Conservation (phyloP, 2,888 invertebrate genomes). For the Apoderus coryli region DNA sequence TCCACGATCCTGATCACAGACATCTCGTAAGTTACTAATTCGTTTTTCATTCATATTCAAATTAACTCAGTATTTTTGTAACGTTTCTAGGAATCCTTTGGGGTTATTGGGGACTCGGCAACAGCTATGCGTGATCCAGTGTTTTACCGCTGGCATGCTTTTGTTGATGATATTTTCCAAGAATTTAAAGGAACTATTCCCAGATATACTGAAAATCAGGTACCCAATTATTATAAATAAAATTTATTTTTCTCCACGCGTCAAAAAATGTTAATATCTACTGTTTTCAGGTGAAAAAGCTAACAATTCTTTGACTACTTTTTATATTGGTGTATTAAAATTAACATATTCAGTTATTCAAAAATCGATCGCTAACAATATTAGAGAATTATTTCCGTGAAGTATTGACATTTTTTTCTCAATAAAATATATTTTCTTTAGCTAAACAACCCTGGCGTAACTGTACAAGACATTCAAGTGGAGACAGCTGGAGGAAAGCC, state of each 20-base stretch:
- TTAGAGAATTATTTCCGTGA: too few relatives aligned
- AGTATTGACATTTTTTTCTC: too few relatives aligned
- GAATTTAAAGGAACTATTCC: slow-evolving; percentile 55
- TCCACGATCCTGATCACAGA: slow-evolving; percentile 68
- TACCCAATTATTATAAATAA: slow-evolving; percentile 23
- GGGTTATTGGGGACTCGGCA: slow-evolving; percentile 70
- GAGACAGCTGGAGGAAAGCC: slow-evolving; percentile 34
- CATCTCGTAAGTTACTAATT: slow-evolving; percentile 42
- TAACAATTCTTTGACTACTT: too few relatives aligned
- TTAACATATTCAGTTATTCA: too few relatives aligned
- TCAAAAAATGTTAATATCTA: slow-evolving; percentile 1
- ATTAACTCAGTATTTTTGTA: neutral
- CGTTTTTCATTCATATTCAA: slow-evolving; percentile 1
- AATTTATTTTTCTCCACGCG: neutral
- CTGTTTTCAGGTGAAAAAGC: neutral
- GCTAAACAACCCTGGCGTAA: slow-evolving; percentile 49
- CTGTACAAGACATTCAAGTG: slow-evolving; percentile 42
- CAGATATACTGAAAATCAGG: slow-evolving; percentile 44
- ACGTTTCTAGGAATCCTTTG: slow-evolving; percentile 56
- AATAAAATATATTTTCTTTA: slow-evolving; percentile 23
- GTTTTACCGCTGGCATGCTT: slow-evolving; percentile 77
- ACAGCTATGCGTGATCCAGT: slow-evolving; percentile 79
- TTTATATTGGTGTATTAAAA: too few relatives aligned
- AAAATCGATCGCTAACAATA: too few relatives aligned
- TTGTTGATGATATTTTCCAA: slow-evolving; percentile 63